Percentiles rank a stretch among this genome's conserved stretches.
Conservation (phyloP, 2,797 vertebrate species). For the Xerus rutilus region DNA sequence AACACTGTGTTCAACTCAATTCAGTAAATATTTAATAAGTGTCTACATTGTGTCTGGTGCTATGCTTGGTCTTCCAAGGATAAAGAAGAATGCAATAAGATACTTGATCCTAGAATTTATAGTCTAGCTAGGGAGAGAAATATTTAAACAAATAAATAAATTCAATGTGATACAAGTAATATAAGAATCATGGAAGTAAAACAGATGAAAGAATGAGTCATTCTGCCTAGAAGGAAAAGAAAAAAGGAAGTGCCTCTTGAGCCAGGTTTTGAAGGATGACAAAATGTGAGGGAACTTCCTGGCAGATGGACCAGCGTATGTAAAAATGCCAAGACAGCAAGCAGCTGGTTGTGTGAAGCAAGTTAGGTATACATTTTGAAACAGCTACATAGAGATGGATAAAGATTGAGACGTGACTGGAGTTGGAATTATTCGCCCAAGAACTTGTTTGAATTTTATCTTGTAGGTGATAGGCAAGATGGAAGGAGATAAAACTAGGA, state of each 20-base stretch:
- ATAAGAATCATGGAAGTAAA: not conserved
- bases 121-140: not conserved
- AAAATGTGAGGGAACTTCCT: not conserved
- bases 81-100: not conserved
- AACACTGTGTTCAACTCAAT: not conserved
- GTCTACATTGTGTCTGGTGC: not conserved
- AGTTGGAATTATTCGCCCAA: not conserved
- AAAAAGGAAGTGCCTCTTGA: not conserved
- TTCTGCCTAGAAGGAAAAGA: not conserved
- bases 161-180: not conserved
- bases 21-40: not conserved
- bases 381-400: not conserved
- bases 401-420: not conserved
- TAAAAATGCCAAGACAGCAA: not conserved
- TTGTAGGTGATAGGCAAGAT: not conserved
- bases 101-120: not conserved
- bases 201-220: not conserved
- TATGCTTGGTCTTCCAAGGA: not conserved
- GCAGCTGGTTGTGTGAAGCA: not conserved
- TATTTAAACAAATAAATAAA: conserved; percentile 9
- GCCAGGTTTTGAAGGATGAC: conserved; percentile 8
- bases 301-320: not conserved
- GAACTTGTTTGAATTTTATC: not conserved
- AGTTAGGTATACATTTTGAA: not conserved
- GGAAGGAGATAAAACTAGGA: not conserved